Base-by-base conservation (phyloP, 2,797 vertebrate species). In the Hipposideros larvatus region DNA sequence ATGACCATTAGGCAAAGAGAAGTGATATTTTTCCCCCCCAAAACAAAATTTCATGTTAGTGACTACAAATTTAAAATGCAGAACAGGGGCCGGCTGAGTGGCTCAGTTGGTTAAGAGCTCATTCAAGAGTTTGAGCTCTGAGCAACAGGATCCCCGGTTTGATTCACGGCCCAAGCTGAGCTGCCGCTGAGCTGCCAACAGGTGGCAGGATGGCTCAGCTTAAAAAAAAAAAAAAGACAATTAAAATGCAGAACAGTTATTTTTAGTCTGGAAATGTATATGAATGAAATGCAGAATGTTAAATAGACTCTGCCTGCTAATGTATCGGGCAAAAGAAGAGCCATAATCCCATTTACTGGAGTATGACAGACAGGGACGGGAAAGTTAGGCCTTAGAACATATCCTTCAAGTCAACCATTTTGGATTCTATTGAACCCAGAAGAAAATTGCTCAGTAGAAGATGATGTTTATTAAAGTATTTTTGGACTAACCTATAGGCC, bases 231-330 rank as follows among this genome's bases (percentile, higher is more conserved):
- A 37, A 37, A 37, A 37, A 37, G 37, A 37, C 37, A 37, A 37
- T 94, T 46, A 85, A 55, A 90, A 74, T 59, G 66, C 31, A 51
- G 18, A 90, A 24, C 59, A 85, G 22, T 94, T 73, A 9, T 37
- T 85, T 96, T 91, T 90, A 53, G 37, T 78, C 37, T 83, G 11
- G 41, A 77, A 95, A 77, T 95, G 59, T 73, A 11, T 78, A 31
- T n/a, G 16, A 95, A 37, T 96, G 61, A 91, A 87, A 87, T 61
- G 86, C 43, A 77, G n/a, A 51, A 3, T 73, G 16, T 73, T 92
- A 65, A 92, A 31, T 79, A 84, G 53, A 41, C 28, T 34, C 7
- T 37, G 41, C 11, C 48, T 92, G 41, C 31, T 66, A 55, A 91
- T 48, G 21, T 41, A 59, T 4, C 3, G 4, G 13, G 16, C 14